Conservation (phyloP, 1,140 invertebrate species). For the Thrips palmi region DNA sequence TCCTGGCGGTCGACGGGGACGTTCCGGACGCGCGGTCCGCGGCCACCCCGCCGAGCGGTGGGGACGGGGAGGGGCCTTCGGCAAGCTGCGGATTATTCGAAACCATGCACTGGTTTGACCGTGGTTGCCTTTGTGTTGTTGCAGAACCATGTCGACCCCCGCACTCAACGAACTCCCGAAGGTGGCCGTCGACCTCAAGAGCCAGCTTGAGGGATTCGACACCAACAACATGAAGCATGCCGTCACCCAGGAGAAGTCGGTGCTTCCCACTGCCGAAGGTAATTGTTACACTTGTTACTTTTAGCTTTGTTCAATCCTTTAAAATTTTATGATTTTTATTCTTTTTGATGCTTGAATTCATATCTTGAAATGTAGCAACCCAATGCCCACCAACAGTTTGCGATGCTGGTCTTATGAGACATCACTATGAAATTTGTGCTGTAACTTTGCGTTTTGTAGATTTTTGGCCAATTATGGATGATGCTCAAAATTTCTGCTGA, state of each 20-base stretch:
- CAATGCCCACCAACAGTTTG: no score
- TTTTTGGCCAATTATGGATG: background rate
- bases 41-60: no score
- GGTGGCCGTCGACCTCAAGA: slow-evolving; percentile 70
- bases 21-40: no score
- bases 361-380: background rate
- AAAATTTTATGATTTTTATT: slow-evolving; percentile 9
- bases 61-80: no score
- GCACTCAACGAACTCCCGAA: slow-evolving; percentile 76
- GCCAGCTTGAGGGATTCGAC: slow-evolving; percentile 72
- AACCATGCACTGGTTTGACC: no score
- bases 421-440: background rate
- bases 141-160: no score
- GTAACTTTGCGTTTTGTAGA: background rate
- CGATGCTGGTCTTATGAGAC: background rate
- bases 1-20: no score
- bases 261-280: slow-evolving; percentile 79
- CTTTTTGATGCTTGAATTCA: background rate
- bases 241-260: slow-evolving; percentile 67
- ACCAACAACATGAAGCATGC: slow-evolving; percentile 64
- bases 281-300: slow-evolving; percentile 15
- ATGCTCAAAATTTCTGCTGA: background rate
- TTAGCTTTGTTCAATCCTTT: slow-evolving; percentile 6
- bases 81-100: no score
- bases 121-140: no score